Base-by-base conservation (phyloP, 2,113 vertebrate genomes). In the Apeltes quadracus region DNA sequence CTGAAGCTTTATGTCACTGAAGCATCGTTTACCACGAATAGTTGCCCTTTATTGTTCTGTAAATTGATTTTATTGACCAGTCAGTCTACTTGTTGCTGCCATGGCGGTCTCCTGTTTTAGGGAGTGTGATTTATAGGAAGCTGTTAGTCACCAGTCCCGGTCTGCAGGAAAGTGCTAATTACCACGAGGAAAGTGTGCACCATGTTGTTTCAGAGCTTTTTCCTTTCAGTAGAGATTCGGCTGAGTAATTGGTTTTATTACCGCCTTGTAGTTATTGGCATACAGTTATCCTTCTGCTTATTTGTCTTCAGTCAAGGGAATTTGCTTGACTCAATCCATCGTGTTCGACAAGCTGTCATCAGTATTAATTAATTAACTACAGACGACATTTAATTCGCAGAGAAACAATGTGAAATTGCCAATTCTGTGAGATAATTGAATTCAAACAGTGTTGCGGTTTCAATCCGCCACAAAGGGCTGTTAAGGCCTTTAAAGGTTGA, bases 161-260 rank as follows among this genome's bases (percentile, higher is more conserved):
- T 58, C 74, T 69, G 34, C 55, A 74, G 64, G 56, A 75, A 81
- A 79, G 83, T 87, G 82, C 84, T 88, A 80, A 87, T 87, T 87
- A 83, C 73, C 78, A 48, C 67, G 58, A 64, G 76, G 72, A 78
- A 64, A 68, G 69, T 62, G 73, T 75, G 22, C 62, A 61, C 54
- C 50, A 62, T 59, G 22, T 69, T 0, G 2, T 56, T 67, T 69
- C 32, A 51, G 61, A 43, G 63, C 76, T 69, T 88, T 78, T 79
- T 59, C 29, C 61, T 84, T 66, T 81, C 65, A 13, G 41, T 62
- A 58, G 70, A 82, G 16, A 72, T 1, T 39, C 27, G 2, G 20
- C 44, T 62, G 27, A 57, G 15, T 75, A 0, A 70, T 79, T 75
- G 72, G 64, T 75, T 80, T 75, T 23, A 72, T 27, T 34, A 18